Percentiles rank a stretch among this genome's conserved stretches.
Conservation (phyloP, 2,113 vertebrate species). For the Apus apus region DNA sequence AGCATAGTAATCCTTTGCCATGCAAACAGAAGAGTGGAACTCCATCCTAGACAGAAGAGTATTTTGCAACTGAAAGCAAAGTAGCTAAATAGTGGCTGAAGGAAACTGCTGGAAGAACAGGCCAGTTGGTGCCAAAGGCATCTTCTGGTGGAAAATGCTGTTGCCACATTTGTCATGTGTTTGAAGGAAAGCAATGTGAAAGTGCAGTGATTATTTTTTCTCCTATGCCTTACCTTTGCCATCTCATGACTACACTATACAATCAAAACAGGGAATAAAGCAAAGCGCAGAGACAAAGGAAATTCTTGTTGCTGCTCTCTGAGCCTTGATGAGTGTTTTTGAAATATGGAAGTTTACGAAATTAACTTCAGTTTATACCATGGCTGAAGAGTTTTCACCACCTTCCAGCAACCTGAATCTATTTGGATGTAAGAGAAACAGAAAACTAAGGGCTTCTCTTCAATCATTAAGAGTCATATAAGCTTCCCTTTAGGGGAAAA, state of each 20-base stretch:
- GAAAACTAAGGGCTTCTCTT: background rate
- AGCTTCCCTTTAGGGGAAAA: background rate
- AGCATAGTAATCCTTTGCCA: background rate
- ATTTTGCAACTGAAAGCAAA: background rate
- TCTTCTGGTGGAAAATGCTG: background rate
- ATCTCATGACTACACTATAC: background rate
- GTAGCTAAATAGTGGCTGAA: background rate
- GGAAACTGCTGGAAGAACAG: background rate
- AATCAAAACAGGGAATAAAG: background rate
- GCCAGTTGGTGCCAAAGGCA: background rate
- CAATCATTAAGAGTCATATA: background rate
- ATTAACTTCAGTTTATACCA: background rate
- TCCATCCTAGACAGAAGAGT: background rate
- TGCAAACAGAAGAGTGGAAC: background rate
- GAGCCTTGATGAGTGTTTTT: background rate
- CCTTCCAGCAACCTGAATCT: background rate
- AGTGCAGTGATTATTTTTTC: background rate
- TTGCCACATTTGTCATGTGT: background rate
- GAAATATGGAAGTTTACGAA: background rate
- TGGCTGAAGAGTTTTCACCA: background rate
- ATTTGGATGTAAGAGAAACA: background rate
- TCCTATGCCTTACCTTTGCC: background rate
- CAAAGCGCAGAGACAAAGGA: background rate
- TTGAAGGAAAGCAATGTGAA: background rate
- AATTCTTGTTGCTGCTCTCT: background rate